A percentile compares a stretch with the other conserved stretches of the same genome.
phyloP scores from a whole-genome alignment of 1,140 invertebrate genomes.

The Halesus radiatus region DNA sequence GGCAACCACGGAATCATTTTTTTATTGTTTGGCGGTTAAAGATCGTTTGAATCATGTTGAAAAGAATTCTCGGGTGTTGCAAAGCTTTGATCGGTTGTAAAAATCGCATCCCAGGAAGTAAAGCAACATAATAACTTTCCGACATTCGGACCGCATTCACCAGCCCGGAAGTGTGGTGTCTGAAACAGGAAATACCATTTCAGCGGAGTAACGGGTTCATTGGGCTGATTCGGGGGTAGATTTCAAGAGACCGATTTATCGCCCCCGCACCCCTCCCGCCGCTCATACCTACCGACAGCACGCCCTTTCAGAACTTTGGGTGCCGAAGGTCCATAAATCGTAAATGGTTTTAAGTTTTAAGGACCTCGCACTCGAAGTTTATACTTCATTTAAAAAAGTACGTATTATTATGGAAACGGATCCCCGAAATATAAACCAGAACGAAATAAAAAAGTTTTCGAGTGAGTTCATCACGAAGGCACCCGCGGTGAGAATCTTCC shows the following conservation, averaged over 20 bases:
- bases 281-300: not conserved
- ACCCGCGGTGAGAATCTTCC: too few relatives aligned
- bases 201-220: constrained; percentile 35
- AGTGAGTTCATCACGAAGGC: too few relatives aligned
- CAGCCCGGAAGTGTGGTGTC: constrained; percentile 27
- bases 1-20: too few relatives aligned
- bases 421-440: too few relatives aligned
- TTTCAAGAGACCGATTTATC: constrained; percentile 38
- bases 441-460: too few relatives aligned
- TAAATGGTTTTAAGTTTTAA: constrained; percentile 39
- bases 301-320: constrained; percentile 25
- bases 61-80: too few relatives aligned
- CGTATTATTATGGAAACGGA: too few relatives aligned
- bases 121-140: constrained; percentile 25
- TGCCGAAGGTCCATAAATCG: constrained; percentile 35
- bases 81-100: not conserved
- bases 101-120: not conserved
- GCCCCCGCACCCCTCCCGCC: not conserved
- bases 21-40: too few relatives aligned
- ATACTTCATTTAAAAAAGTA: not conserved
- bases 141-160: constrained; percentile 29
- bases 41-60: too few relatives aligned
- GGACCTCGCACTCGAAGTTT: constrained; percentile 26
- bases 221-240: constrained; percentile 29
- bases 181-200: constrained; percentile 35